Base-by-base conservation (phyloP, 2,888 invertebrate species). In the Leucophora obtusa region DNA sequence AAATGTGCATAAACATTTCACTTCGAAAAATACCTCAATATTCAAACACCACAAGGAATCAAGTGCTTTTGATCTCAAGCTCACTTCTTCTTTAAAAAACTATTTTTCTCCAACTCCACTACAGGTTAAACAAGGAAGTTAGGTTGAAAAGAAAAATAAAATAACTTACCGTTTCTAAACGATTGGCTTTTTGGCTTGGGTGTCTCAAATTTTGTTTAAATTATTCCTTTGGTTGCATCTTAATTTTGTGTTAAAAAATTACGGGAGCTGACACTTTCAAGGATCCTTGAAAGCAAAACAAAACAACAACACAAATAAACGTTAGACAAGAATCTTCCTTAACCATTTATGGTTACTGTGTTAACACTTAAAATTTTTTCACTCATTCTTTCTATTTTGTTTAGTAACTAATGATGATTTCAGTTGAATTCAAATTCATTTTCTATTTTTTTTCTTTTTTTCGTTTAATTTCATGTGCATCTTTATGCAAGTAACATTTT, bases 221-320 rank as follows among this genome's bases (percentile, higher is more conserved):
- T 70, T 73, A 65, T 73, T 76, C 59, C 59, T 76, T 17, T 69
- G 59, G 56, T 81, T 73, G 72, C 80, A 81, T 73, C 73, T 81
- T 77, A 66, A 81, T 81, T 81, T 77, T 60, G 35, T 73, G 60
- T 47, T 54, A 54, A 66, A 76, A 73, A 50, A 43, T 54, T 66
- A 68, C 62, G 66, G 77, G 70, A 77, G 70, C 77, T 81, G 66
- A 74, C 77, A 81, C 56, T 63, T 69, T 74, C 58, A 77, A 81
- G 81, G 65, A 77, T 74, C 50, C 60, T 66, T 77, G 50, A 74
- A 70, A 10, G 18, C 53, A 63, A n/a, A 18, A 11, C 43, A 69
- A 68, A 65, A 28, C 6, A 28, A 28, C 4, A 28, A 28, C 28
- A 28, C 28, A 28, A 28, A 65, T 60, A 68, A 59, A 54, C 38